Evolutionary conservation across 30 jellyfish, hydroid and myxozoan species (phyloP).

Genomic region (Cassiopea xamachana): DNA sequence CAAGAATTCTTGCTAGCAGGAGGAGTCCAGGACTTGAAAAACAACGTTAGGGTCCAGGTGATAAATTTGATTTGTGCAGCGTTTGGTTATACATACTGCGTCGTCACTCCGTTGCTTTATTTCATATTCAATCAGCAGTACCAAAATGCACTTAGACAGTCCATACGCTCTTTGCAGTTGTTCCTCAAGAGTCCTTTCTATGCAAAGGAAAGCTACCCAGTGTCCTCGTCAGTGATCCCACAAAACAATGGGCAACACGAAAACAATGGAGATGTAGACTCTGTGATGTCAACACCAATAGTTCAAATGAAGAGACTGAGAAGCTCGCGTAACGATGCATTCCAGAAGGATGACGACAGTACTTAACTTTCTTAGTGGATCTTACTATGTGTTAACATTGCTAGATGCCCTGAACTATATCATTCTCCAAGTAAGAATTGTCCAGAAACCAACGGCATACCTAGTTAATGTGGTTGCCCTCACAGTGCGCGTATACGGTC

Average conservation of each 20-base stretch:
- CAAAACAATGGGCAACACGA: background rate
- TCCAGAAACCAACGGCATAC: too few relatives aligned
- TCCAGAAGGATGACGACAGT: background rate
- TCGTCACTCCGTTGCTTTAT: conserved; percentile 47
- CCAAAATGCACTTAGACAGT: conserved; percentile 12
- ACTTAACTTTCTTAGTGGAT: background rate
- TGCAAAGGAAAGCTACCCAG: conserved; percentile 5
- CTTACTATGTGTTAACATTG: too few relatives aligned
- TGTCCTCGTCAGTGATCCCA: conserved; percentile 3
- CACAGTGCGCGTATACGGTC: too few relatives aligned
- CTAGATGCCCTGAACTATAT: background rate
- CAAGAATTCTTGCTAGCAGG: conserved; percentile 73
- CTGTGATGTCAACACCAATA: background rate
- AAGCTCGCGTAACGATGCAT: background rate
- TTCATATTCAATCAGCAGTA: conserved; percentile 51
- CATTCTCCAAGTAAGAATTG: background rate
- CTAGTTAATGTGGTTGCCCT: too few relatives aligned
- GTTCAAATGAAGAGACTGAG: background rate
- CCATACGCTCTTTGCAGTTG: background rate
- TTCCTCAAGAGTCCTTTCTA: background rate
- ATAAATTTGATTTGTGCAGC: conserved; percentile 59
- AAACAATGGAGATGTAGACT: background rate
- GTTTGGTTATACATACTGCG: conserved; percentile 59
- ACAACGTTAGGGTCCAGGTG: conserved; percentile 50
- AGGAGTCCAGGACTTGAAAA: conserved; percentile 21